Conservation (phyloP, 2,797 vertebrate genomes). For the Pangasius macronema region DNA sequence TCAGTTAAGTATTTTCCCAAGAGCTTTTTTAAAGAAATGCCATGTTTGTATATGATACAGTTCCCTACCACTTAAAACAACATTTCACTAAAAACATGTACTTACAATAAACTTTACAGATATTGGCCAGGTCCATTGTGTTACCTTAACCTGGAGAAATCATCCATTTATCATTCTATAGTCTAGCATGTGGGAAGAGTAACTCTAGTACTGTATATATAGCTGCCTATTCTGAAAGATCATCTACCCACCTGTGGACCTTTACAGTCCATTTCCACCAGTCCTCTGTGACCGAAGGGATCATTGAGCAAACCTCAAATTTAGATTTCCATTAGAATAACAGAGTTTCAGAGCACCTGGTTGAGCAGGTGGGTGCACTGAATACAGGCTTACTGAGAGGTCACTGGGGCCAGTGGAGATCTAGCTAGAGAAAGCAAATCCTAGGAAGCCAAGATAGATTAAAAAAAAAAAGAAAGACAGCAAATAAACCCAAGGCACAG, state of each 20-base stretch:
- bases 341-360: slow-evolving; percentile 42
- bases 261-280: slow-evolving; percentile 42
- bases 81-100: neutral
- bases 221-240: slow-evolving; percentile 39
- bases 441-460: neutral
- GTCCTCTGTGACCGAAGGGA: slow-evolving; percentile 40
- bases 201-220: slow-evolving; percentile 30
- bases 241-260: slow-evolving; percentile 35
- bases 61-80: neutral
- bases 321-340: slow-evolving; percentile 20
- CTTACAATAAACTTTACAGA: neutral
- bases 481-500: slow-evolving; percentile 11
- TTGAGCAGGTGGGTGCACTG: slow-evolving; percentile 23
- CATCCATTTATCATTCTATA: slow-evolving; percentile 24
- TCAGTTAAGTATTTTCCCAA: neutral
- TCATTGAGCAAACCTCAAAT: slow-evolving; percentile 46
- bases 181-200: slow-evolving; percentile 25
- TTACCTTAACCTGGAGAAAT: slow-evolving; percentile 36
- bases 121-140: neutral
- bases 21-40: neutral
- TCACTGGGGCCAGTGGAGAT: slow-evolving; percentile 18
- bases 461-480: neutral
- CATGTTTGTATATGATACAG: neutral
- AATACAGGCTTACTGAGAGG: slow-evolving; percentile 30
- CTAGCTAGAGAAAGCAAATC: neutral